Conservation (phyloP, 1,140 invertebrate genomes). For the Araneus ventricosus region DNA sequence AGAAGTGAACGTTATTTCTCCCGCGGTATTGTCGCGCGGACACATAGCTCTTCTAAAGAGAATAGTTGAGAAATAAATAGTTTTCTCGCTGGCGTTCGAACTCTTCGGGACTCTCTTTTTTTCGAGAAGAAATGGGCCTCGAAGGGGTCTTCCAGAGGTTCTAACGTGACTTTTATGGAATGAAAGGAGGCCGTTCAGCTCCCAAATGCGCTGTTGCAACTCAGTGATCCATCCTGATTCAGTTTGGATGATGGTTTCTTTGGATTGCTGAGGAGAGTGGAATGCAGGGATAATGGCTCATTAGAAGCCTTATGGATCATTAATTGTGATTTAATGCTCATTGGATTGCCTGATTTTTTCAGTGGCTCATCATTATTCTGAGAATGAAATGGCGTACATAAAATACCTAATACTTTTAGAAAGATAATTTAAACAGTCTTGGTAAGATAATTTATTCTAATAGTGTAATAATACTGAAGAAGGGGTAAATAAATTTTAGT, state of each 20-base stretch:
- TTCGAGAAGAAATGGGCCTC: slow-evolving; percentile 19
- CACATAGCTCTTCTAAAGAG: not conserved
- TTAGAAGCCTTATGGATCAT: not conserved
- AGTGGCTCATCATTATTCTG: not conserved
- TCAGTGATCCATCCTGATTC: slow-evolving; percentile 41
- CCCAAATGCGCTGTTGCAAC: slow-evolving; percentile 36
- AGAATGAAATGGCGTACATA: not conserved
- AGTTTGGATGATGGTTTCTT: slow-evolving; percentile 19
- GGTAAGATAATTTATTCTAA: too few relatives aligned
- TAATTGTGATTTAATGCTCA: slow-evolving; percentile 8
- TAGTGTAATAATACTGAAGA: too few relatives aligned
- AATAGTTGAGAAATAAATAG: slow-evolving; percentile 30
- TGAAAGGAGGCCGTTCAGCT: slow-evolving; percentile 1
- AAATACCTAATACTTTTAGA: not conserved
- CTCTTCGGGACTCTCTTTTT: not conserved
- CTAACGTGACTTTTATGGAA: slow-evolving; percentile 53
- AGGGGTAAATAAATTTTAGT: too few relatives aligned
- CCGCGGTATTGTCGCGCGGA: slow-evolving; percentile 28
- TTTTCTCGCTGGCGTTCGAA: slow-evolving; percentile 27
- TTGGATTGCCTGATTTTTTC: not conserved
- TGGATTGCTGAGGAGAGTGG: not conserved
- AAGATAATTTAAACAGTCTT: too few relatives aligned
- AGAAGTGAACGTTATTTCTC: slow-evolving; percentile 27
- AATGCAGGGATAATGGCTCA: not conserved
- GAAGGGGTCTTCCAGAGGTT: slow-evolving; percentile 41